Conservation (phyloP, 2,888 invertebrate genomes). For the Brachynemurus nebulosus region DNA sequence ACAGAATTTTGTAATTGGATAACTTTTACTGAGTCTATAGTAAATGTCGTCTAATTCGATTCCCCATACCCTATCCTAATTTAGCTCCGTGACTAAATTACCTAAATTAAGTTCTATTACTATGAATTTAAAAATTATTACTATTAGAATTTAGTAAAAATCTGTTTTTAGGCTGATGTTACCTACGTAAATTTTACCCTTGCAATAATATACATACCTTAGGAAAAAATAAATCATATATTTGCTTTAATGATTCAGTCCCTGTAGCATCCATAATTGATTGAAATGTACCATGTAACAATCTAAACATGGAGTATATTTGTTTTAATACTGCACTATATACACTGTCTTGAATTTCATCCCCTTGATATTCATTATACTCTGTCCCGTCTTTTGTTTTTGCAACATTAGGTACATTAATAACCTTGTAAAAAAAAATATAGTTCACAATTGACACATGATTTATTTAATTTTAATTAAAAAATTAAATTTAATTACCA, state of each 20-base stretch:
- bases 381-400: constrained; percentile 60
- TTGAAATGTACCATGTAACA: constrained; percentile 69
- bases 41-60: too few species aligned
- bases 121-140: too few species aligned
- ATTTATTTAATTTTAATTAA: neutral
- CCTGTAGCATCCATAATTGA: constrained; percentile 42
- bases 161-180: too few species aligned
- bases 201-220: constrained; percentile 39
- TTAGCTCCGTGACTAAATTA: too few species aligned
- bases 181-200: too few species aligned
- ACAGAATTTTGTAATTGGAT: too few species aligned
- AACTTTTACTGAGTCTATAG: too few species aligned
- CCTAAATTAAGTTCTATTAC: too few species aligned
- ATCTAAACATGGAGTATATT: constrained; percentile 71
- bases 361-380: constrained; percentile 59
- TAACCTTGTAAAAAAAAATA: constrained; percentile 43
- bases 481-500: constrained; percentile 41
- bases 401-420: constrained; percentile 56
- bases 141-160: too few species aligned
- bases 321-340: constrained; percentile 55
- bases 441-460: neutral
- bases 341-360: constrained; percentile 66
- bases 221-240: constrained; percentile 65
- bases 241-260: constrained; percentile 45
- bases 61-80: too few species aligned